Base-by-base conservation (phyloP, 2,797 vertebrate species). In the Gambelia wislizenii region DNA sequence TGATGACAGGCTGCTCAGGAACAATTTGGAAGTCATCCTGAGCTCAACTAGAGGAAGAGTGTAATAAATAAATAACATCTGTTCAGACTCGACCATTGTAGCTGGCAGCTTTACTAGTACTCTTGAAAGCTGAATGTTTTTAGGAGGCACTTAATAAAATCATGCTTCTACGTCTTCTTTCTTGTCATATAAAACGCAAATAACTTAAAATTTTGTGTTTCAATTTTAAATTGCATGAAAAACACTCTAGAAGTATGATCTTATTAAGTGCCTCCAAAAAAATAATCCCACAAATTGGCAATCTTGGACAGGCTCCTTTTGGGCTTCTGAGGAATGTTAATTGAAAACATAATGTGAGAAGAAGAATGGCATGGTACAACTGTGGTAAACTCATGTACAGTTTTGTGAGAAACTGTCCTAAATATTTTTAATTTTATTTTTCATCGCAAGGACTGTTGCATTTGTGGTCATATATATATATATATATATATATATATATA, bases 261-360 rank as follows among this genome's bases (percentile, higher is more conserved):
- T 74, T 16, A 74, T 61, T 74, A 87, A 87, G 22, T 33, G 42
- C 52, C 56, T 82, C 18, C 54, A 74, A 27, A 77, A 83, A 87
- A 75, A 74, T 87, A 59, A 61, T 75, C 52, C 39, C 25, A 42
- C 27, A 39, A 67, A 88, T 69, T 83, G 56, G n/a, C 56, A 76
- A 33, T 27, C 2, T n/a, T 76, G 80, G 74, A 33, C 76, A 42
- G 56, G n/a, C 1, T 20, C 9, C 44, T 47, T 81, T 87, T 61
- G 16, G 59, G 42, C 33, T 75, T 83, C 10, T 10, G n/a, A 36
- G n/a, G 33, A 75, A 64, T 75, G 44, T 88, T 75, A 64, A 83
- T 64, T 83, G 49, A 64, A 88, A 88, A 27, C 80, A 83, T 75
- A 81, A 36, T 64, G 20, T 44, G 54, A 83, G 54, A 82, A 82